A percentile compares a stretch with the other conserved stretches of the same genome.
Conservation (phyloP, 2,888 invertebrate species). For the Luperina nickerlii region DNA sequence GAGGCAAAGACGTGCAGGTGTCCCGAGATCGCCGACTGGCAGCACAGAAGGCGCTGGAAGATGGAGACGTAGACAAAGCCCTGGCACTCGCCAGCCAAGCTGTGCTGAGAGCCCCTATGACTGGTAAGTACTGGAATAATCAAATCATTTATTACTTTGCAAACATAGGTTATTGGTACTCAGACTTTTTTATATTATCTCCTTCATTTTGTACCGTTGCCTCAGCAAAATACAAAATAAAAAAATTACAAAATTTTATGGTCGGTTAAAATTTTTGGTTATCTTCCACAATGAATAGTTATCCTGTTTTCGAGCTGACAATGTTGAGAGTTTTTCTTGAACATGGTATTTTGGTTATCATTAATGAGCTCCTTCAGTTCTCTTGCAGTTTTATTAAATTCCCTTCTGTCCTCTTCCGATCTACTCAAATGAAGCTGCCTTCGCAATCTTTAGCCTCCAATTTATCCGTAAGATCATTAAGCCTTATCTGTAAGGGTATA, state of each 20-base stretch:
- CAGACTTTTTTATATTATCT: background rate
- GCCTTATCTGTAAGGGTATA: too few species aligned
- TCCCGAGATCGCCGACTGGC: constrained; percentile 91
- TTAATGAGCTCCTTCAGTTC: background rate
- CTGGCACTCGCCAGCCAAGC: constrained; percentile 93
- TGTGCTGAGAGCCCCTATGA: constrained; percentile 92
- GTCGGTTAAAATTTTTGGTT: background rate
- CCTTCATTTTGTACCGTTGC: too few species aligned
- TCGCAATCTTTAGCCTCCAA: background rate
- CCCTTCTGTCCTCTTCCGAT: background rate
- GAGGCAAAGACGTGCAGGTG: constrained; percentile 92
- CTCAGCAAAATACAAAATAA: too few species aligned
- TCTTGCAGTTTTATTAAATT: background rate
- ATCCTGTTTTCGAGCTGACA: background rate
- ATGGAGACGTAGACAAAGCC: constrained; percentile 89
- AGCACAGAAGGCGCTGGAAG: constrained; percentile 90
- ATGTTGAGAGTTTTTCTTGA: background rate
- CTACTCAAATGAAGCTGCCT: background rate
- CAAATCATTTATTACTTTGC: background rate
- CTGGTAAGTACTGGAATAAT: constrained; percentile 83
- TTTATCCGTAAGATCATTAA: too few species aligned
- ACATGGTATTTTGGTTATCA: background rate
- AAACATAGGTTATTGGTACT: background rate
- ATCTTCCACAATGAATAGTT: background rate
- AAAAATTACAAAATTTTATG: background rate